Base-by-base conservation (phyloP, 2,888 invertebrate species). In the Papilio demoleus region DNA sequence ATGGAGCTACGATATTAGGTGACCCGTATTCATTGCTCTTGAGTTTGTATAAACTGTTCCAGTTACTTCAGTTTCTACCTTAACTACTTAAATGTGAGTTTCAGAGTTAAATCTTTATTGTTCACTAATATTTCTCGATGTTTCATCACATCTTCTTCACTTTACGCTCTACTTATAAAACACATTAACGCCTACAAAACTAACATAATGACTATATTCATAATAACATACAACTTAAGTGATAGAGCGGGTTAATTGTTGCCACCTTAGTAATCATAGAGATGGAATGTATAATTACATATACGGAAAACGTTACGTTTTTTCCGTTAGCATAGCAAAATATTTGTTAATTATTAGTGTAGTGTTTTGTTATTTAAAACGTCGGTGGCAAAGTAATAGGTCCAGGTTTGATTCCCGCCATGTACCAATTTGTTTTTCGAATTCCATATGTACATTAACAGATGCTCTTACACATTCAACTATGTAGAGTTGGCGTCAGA, bases 131-230 rank as follows among this genome's bases (percentile, higher is more conserved):
- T 59, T 38, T 38, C 24, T 38, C 19, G 5, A 17, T n/a, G n/a
- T 17, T 38, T 19, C n/a, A n/a, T n/a, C 8, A 19, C 4, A 11
- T 34, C 59, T 22, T 59, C 36, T 38, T 59, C 6, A 38, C 11
- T 45, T 62, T 34, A 34, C 31, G 62, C 62, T 62, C 62, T 62
- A 47, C 24, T 62, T 45, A 12, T 9, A 14, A n/a, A 17, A 31
- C 5, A 62, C 45, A 62, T 45, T 45, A 27, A 36, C 45, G 27
- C 62, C 19, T 45, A 19, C 14, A 19, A 59, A 34, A 27, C 31
- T 45, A n/a, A 45, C 45, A 36, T 47, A 63, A 63, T 63, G 22
- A 34, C 19, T 63, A 47, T 38, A 60, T 40, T 40, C 40, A 38
- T 9, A 5, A 11, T 47, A 24, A 14, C 19, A 17, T n/a, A 9